These are phyloP conservation scores for Nothocercus nigrocapillus DNA, from an alignment of 2,113 vertebrate species.

Conservation along the genomic window DNA sequence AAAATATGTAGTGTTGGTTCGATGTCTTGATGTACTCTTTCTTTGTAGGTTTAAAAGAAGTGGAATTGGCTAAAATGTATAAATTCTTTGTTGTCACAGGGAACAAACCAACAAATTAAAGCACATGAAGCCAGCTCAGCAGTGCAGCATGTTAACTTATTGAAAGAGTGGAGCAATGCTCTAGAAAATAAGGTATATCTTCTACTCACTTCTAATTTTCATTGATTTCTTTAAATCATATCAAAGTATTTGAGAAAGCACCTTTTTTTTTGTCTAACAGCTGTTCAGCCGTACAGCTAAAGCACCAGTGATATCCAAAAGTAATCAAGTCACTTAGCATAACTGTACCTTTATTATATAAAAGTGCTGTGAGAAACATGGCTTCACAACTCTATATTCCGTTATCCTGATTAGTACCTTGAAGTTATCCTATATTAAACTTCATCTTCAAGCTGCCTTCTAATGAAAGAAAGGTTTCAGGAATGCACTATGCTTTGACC, in stretches of 20 bases:
- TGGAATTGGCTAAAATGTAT: conserved; percentile 48
- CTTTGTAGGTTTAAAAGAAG: conserved; percentile 26
- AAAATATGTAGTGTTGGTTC: conserved; percentile 46
- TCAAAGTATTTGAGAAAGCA: background rate
- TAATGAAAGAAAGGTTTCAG: background rate
- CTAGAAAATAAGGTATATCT: conserved; percentile 91
- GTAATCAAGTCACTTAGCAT: background rate
- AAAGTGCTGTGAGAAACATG: conserved; percentile 36
- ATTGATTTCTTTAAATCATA: conserved; percentile 36
- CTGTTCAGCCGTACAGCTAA: conserved; percentile 25
- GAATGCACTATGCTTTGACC: background rate
- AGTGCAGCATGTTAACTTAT: conserved; percentile 92
- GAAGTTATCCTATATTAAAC: background rate
- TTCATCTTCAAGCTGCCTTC: background rate
- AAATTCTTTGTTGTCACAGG: conserved; percentile 82
- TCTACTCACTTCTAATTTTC: conserved; percentile 41
- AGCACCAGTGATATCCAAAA: conserved; percentile 26
- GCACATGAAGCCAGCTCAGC: conserved; percentile 91
- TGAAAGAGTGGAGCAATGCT: conserved; percentile 88
- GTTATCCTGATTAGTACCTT: background rate
- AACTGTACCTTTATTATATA: background rate
- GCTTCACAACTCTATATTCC: conserved; percentile 10
- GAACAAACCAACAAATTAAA: conserved; percentile 93
- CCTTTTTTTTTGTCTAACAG: background rate
- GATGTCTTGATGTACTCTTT: conserved; percentile 41